phyloP scores from a whole-genome alignment of 2,888 invertebrate genomes.

The Lochmaea capreae region DNA sequence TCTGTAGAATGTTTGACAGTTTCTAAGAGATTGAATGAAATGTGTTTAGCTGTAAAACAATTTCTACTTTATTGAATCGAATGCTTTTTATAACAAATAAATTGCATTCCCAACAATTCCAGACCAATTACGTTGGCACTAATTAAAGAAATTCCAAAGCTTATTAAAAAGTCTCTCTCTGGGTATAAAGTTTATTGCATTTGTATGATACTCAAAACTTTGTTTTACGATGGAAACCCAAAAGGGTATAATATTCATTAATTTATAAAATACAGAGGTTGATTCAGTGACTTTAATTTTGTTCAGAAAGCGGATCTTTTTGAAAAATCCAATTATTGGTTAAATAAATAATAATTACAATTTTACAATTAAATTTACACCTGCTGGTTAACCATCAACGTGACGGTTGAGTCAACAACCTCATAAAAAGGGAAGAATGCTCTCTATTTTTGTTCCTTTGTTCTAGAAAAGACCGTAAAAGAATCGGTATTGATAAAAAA shows the following conservation, averaged over 20 bases:
- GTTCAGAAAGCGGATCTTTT: neutral
- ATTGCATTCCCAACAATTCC: slow-evolving; percentile 12
- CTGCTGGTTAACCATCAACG: slow-evolving; percentile 39
- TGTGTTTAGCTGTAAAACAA: neutral
- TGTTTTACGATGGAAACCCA: neutral
- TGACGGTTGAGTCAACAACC: slow-evolving; percentile 48
- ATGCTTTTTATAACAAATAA: slow-evolving; percentile 15
- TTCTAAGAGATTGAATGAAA: too few species aligned
- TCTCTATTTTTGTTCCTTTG: slow-evolving; percentile 9
- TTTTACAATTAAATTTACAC: slow-evolving; percentile 42
- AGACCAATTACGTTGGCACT: neutral
- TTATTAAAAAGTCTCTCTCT: slow-evolving; percentile 4
- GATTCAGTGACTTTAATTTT: neutral
- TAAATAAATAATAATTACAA: slow-evolving; percentile 5
- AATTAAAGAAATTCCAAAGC: slow-evolving; percentile 12
- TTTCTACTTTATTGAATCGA: neutral
- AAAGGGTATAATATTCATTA: neutral
- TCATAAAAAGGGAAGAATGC: slow-evolving; percentile 41
- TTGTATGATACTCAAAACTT: neutral
- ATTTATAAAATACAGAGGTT: neutral
- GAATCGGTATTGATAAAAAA: neutral
- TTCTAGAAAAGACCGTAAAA: neutral
- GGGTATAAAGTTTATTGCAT: neutral
- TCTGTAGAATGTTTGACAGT: too few species aligned
- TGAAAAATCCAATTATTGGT: neutral